These are phyloP conservation scores for Karalla daura DNA, from an alignment of 2,797 vertebrate species.

Conservation along the genomic window DNA sequence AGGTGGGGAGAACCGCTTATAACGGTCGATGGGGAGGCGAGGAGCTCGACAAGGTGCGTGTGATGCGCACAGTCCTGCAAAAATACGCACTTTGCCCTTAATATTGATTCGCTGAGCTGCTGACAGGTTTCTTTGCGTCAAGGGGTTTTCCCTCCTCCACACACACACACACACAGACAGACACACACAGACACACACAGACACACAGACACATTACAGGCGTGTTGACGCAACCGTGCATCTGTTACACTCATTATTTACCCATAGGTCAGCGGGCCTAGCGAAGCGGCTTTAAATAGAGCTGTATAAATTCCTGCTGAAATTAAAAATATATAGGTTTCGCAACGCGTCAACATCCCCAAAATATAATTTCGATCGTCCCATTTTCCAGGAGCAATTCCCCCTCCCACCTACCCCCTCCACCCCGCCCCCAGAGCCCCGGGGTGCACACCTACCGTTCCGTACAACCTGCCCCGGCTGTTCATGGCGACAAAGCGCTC, in stretches of 20 bases:
- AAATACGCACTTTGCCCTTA: conserved; percentile 35
- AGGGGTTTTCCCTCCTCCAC: conserved; percentile 47
- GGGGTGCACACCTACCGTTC: conserved; percentile 89
- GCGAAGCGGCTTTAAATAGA: conserved; percentile 58
- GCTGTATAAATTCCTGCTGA: conserved; percentile 47
- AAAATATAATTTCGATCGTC: conserved; percentile 31
- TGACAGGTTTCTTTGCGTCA: conserved; percentile 53
- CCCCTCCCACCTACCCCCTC: too few relatives aligned
- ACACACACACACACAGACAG: neutral
- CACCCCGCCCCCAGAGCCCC: too few relatives aligned
- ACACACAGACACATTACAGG: conserved; percentile 24
- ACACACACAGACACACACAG: conserved; percentile 4
- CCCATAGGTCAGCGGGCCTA: conserved; percentile 37
- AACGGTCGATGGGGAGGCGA: neutral
- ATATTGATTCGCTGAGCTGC: conserved; percentile 57
- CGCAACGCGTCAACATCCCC: conserved; percentile 8
- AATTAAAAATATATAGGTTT: conserved; percentile 56
- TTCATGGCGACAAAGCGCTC: conserved; percentile 94
- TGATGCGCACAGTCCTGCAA: conserved; percentile 8
- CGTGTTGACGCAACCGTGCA: conserved; percentile 38
- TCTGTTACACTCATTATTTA: conserved; percentile 71
- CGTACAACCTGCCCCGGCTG: conserved; percentile 91
- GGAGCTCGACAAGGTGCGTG: neutral
- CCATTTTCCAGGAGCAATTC: conserved; percentile 35
- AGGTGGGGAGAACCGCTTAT: neutral